phyloP scores from a whole-genome alignment of 2,888 invertebrate species.

The Vesta saturnalis region DNA sequence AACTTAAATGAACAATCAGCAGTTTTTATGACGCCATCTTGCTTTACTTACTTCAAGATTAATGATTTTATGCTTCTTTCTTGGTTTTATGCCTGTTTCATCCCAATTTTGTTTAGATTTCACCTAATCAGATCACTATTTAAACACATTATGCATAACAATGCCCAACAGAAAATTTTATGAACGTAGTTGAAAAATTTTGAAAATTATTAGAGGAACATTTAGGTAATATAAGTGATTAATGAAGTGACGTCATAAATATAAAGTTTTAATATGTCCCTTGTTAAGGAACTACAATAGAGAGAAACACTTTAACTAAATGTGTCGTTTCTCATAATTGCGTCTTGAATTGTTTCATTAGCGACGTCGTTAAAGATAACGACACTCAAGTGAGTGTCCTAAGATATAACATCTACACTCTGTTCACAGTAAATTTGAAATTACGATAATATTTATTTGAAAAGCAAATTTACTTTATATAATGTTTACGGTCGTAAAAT shows the following conservation, averaged over 20 bases:
- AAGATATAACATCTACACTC: constrained; percentile 51
- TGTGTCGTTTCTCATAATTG: constrained; percentile 64
- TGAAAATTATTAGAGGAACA: neutral
- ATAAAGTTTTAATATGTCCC: constrained; percentile 35
- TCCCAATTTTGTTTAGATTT: constrained; percentile 53
- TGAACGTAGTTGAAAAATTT: too few species aligned
- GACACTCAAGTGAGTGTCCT: constrained; percentile 58
- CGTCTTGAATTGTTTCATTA: constrained; percentile 63
- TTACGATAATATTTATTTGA: neutral
- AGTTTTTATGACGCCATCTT: constrained; percentile 61
- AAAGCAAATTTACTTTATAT: neutral
- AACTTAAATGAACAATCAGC: constrained; percentile 62
- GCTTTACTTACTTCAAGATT: constrained; percentile 59
- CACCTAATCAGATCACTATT: constrained; percentile 6
- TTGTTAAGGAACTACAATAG: constrained; percentile 31
- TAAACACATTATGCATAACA: neutral
- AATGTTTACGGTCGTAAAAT: neutral
- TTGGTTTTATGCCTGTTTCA: constrained; percentile 49
- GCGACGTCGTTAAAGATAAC: constrained; percentile 63
- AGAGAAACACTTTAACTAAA: constrained; percentile 56
- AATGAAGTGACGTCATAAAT: constrained; percentile 11
- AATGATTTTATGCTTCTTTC: constrained; percentile 54
- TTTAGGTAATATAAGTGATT: constrained; percentile 14
- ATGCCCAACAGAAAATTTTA: too few species aligned
- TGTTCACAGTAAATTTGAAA: constrained; percentile 17